Base-by-base conservation (phyloP, 2,888 invertebrate species). In the Stenodema calcarata region DNA sequence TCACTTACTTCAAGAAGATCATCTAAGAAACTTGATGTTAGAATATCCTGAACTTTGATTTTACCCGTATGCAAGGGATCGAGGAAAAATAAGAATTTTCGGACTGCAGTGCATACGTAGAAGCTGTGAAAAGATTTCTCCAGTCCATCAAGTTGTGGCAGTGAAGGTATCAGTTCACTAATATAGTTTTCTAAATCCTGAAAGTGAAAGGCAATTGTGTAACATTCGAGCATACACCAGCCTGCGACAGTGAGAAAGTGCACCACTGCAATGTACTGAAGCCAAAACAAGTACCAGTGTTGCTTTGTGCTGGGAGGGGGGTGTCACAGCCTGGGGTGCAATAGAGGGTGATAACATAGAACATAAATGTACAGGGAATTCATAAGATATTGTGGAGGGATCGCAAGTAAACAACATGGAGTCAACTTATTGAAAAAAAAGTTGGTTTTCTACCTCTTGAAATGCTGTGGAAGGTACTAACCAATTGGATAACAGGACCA, bases 101-200 rank as follows among this genome's bases (percentile, higher is more conserved):
- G 93, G 0, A 98, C 98, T 1, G 98, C 98, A 0, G 98, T 98
- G 91, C 98, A 98, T 27, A 98, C 96, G 91, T 99, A 99, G 92
- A 99, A 99, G 14, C 96, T 96, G 90, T 97, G 97, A 92, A 99
- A 98, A 0, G 98, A 97, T 47, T 96, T 95, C 91, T 98, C 97
- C 83, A 99, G 91, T 0, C 97, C 96, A 90, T 97, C 96, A 3
- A 98, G 92, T 85, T 98, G 98, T 0, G 96, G 95, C 54, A 99
- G 91, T 0, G 98, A 97, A 0, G 98, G 98, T 84, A 99, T 96
- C 85, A 99, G 92, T 90, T 99, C 98, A 18, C 95, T 93, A 89
- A 99, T 98, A 91, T 99, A 99, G 91, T 96, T 97, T 91, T 99
- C 98, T 89, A 99, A 92, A 91, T 99, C 98, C 95, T 97, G 92